phyloP scores from a whole-genome alignment of 2,797 vertebrate species.

The Scleropages formosus region DNA sequence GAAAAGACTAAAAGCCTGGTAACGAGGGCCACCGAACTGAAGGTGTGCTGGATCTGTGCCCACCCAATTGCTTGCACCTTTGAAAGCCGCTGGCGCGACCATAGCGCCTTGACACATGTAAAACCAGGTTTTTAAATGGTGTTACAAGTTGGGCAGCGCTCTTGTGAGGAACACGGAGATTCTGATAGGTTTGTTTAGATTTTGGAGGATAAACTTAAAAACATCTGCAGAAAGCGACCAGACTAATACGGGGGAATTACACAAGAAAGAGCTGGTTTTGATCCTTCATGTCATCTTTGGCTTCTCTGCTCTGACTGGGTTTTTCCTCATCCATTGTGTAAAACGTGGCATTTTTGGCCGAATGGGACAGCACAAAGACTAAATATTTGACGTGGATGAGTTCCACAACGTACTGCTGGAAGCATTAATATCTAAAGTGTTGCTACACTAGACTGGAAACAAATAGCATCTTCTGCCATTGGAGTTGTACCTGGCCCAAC shows the following conservation, averaged over 20 bases:
- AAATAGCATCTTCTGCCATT: neutral
- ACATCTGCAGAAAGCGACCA: too few relatives aligned
- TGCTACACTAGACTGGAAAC: too few relatives aligned
- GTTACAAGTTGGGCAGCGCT: neutral
- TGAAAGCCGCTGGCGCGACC: neutral
- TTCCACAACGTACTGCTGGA: neutral
- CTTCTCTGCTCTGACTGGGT: neutral
- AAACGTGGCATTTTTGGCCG: neutral
- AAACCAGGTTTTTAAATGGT: neutral
- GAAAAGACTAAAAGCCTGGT: constrained; percentile 33
- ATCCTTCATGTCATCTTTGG: neutral
- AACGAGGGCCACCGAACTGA: constrained; percentile 10
- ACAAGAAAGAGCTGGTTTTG: neutral
- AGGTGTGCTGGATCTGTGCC: neutral
- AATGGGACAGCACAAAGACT: neutral
- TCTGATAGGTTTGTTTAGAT: neutral
- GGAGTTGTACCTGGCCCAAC: neutral
- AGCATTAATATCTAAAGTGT: neutral
- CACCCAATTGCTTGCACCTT: neutral
- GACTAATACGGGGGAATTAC: neutral
- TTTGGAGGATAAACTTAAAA: neutral
- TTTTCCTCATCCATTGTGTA: neutral
- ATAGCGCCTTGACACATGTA: neutral
- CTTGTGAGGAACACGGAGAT: neutral
- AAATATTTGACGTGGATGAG: neutral